A percentile compares a stretch with the other conserved stretches of the same genome.
Conservation (phyloP, 2,797 vertebrate species). For the Lacerta bilineata region DNA sequence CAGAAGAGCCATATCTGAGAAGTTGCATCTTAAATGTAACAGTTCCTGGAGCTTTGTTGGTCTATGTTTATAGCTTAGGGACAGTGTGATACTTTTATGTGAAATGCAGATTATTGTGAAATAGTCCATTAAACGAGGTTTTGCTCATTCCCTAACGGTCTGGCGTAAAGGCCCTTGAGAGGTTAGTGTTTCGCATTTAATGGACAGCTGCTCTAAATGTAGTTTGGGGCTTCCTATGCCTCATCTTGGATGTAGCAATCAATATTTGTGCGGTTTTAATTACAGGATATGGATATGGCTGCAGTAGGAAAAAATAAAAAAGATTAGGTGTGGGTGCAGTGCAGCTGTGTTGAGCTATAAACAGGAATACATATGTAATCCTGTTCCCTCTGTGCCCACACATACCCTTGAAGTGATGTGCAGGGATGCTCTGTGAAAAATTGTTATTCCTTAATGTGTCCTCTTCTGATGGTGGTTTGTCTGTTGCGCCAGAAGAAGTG, state of each 20-base stretch:
- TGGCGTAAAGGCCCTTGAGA: neutral
- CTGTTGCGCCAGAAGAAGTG: neutral
- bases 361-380: slow-evolving; percentile 1
- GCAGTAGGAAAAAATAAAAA: neutral
- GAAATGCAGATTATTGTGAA: neutral
- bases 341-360: slow-evolving; percentile 9
- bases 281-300: neutral
- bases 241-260: neutral
- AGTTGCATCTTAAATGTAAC: neutral
- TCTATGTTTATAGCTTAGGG: neutral
- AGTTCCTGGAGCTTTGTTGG: neutral
- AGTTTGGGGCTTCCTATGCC: neutral
- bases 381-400: neutral
- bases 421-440: neutral
- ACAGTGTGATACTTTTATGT: neutral
- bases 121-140: neutral
- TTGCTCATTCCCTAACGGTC: neutral
- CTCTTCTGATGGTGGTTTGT: neutral
- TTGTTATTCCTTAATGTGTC: neutral
- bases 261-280: slow-evolving; percentile 7
- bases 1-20: neutral
- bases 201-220: neutral
- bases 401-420: neutral
- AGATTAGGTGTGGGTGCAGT: slow-evolving; percentile 8
- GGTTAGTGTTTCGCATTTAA: neutral